These are phyloP conservation scores for Pimpla rufipes DNA, from an alignment of 2,888 invertebrate genomes.

Conservation along the genomic window DNA sequence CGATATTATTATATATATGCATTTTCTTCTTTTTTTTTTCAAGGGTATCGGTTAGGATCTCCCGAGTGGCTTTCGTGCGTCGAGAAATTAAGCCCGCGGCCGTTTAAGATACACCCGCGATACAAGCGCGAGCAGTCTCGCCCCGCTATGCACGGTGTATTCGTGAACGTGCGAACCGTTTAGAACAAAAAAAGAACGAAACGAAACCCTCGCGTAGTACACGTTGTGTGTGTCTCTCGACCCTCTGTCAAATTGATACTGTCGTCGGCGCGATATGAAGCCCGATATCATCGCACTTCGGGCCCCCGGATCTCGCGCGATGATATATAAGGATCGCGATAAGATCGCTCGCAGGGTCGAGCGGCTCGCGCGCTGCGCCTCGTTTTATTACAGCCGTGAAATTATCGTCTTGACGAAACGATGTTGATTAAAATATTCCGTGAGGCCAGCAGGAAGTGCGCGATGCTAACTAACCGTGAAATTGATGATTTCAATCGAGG, in stretches of 20 bases:
- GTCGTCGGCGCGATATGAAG: conserved; percentile 4
- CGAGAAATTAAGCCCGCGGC: conserved; percentile 64
- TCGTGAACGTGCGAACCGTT: conserved; percentile 32
- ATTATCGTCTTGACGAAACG: conserved; percentile 10
- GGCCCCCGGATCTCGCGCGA: conserved; percentile 18
- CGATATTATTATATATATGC: background rate
- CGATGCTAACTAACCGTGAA: background rate
- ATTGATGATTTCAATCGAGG: background rate
- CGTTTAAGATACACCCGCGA: conserved; percentile 70
- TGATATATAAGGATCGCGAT: conserved; percentile 26
- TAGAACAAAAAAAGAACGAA: conserved; percentile 27
- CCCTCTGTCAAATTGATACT: conserved; percentile 36
- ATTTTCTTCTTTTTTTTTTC: conserved; percentile 21
- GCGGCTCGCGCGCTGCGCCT: no score
- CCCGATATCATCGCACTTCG: conserved; percentile 22
- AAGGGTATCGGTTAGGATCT: conserved; percentile 56
- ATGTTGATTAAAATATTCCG: conserved; percentile 17
- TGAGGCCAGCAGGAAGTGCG: background rate
- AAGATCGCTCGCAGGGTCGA: background rate
- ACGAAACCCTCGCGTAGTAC: conserved; percentile 4
- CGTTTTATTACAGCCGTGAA: conserved; percentile 30
- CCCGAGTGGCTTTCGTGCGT: conserved; percentile 62
- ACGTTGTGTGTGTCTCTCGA: background rate
- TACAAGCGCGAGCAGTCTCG: conserved; percentile 45
- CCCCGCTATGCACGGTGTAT: conserved; percentile 6